phyloP scores from a whole-genome alignment of 2,888 invertebrate genomes.

The Xanthia icteritia region DNA sequence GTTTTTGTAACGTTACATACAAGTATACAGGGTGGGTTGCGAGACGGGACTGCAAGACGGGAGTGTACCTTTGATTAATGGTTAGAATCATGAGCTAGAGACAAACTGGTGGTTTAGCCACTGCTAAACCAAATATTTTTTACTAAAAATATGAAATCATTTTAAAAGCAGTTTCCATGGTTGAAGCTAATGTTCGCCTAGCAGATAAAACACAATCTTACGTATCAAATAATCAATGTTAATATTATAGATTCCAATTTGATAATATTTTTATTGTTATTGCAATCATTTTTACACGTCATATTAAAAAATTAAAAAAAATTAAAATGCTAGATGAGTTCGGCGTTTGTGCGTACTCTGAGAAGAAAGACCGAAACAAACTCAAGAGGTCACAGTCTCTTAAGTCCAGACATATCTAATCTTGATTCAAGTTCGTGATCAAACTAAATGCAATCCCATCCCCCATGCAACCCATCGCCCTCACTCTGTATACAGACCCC shows the following conservation, averaged over 20 bases:
- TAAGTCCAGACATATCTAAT: no score
- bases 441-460: neutral
- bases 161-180: neutral
- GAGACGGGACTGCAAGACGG: conserved; percentile 3
- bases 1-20: conserved; percentile 20
- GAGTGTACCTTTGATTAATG: conserved; percentile 23
- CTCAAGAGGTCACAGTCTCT: no score
- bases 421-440: no score
- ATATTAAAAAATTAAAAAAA: no score
- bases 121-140: neutral
- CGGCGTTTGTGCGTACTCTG: no score
- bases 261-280: no score
- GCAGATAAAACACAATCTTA: neutral
- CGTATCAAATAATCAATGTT: neutral
- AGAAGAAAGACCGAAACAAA: no score
- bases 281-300: no score
- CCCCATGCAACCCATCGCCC: no score
- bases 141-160: neutral
- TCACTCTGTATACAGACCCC: neutral
- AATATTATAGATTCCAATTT: neutral
- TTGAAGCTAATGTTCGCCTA: neutral
- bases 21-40: neutral
- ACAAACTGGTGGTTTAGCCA: neutral
- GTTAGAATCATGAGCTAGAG: neutral
- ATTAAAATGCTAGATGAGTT: no score